Evolutionary conservation across 2,113 vertebrate species (phyloP), one percentile per base, ranked within the genome.

Genomic region (Gadus chalcogrammus): DNA sequence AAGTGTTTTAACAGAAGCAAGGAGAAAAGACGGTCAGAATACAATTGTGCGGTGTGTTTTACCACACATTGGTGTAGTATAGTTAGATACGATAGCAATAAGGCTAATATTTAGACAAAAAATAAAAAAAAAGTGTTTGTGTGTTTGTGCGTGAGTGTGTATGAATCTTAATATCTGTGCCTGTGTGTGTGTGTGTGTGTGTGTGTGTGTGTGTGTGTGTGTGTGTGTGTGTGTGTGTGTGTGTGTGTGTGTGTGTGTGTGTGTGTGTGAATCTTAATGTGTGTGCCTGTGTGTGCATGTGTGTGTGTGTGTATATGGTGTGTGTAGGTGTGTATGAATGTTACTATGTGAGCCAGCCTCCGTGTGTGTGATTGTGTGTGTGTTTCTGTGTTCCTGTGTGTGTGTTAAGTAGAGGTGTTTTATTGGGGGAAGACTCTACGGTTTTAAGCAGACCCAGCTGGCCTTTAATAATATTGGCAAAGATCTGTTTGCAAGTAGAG

Each of bases 381-480:
- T 61, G 72, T 72, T 38, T 42, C 15, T 76, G 66, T 55, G 48
- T 65, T 17, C 56, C 27, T 63, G 52, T 35, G 15, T 71, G 70
- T 70, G 59, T 27, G 28, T 76, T 55, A 64, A 65, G 73, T 1
- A 52, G 73, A 81, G 81, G 77, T 80, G 80, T 89, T 89, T 89
- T 88, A 89, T 80, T 67, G 78, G 59, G 76, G 80, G 75, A 71
- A 80, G 81, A 82, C 72, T 77, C 72, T 68, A 64, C 66, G 13
- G 70, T 65, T 79, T 60, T 78, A 86, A 88, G 80, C 69, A 81
- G 70, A 76, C 56, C 77, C 89, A 88, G 82, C 85, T 88, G 87
- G 58, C 73, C 74, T 78, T 80, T 62, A 74, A 82, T 76, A 82
- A 78, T 27, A n/a, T 70, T 73, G 80, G 58, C 72, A 82, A 79